Conservation (phyloP, 92 coral and sea anemone genomes). For the Porites cylindrica region DNA sequence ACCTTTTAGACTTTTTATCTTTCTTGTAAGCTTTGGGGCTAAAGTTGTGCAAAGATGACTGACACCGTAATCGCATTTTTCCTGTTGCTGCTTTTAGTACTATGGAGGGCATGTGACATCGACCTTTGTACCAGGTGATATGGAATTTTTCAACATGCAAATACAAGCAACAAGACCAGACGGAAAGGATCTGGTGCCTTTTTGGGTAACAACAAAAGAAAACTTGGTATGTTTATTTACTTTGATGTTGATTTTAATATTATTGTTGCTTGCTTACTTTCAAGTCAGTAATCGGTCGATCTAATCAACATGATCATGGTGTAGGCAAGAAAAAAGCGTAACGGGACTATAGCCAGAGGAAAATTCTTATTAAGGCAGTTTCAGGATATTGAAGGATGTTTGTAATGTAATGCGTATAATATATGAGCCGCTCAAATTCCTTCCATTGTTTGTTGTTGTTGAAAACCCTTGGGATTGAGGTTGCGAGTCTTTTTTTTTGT, state of each 20-base stretch:
- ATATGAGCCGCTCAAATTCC: not conserved
- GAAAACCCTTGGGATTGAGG: not conserved
- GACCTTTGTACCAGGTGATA: slow-evolving; percentile 49
- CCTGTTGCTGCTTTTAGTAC: slow-evolving; percentile 32
- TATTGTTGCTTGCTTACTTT: not conserved
- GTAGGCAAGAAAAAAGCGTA: slow-evolving; percentile 3
- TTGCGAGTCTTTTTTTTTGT: not conserved
- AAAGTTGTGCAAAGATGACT: not conserved
- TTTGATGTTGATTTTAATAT: not conserved
- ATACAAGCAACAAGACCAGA: slow-evolving; percentile 32
- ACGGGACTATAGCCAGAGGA: slow-evolving; percentile 1
- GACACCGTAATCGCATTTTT: not conserved
- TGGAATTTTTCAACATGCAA: slow-evolving; percentile 37
- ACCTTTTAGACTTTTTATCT: not conserved
- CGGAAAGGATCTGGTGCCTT: slow-evolving; percentile 24
- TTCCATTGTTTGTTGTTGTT: not conserved
- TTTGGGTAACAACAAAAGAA: slow-evolving; percentile 59
- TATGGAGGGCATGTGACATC: slow-evolving; percentile 71
- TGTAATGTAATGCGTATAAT: not conserved
- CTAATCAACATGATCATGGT: slow-evolving; percentile 3
- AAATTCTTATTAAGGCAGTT: not conserved
- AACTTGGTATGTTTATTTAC: slow-evolving; percentile 37
- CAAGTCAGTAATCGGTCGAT: slow-evolving; percentile 5
- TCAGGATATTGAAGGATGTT: not conserved
- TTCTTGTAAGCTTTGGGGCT: not conserved